Evolutionary conservation across 2,113 vertebrate genomes (phyloP).

Genomic region (Nicator chloris): DNA sequence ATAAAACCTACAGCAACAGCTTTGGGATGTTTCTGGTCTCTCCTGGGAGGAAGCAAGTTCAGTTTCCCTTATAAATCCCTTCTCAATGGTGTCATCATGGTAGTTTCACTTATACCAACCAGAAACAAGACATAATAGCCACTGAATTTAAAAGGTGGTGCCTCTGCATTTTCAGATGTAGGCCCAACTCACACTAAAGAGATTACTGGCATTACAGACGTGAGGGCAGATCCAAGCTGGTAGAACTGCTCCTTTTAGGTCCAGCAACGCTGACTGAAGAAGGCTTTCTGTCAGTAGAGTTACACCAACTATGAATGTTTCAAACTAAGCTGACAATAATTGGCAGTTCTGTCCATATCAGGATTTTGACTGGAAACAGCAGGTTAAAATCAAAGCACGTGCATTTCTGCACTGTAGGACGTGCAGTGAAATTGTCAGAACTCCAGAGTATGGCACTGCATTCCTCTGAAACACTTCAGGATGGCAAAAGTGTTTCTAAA

Average conservation of each 20-base stretch:
- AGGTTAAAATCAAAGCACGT: neutral
- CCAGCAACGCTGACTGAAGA: neutral
- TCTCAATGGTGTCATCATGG: neutral
- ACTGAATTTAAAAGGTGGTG: neutral
- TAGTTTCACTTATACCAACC: neutral
- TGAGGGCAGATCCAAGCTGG: neutral
- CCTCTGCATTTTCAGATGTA: neutral
- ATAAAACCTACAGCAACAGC: neutral
- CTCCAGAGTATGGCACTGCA: neutral
- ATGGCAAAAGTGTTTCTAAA: neutral
- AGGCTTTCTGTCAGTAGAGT: neutral
- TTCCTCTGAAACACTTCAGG: neutral
- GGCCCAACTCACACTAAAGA: neutral
- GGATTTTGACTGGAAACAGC: neutral
- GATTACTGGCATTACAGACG: neutral
- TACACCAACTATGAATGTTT: neutral
- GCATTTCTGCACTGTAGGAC: neutral
- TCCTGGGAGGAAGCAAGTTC: neutral
- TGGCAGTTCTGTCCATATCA: neutral
- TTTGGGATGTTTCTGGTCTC: neutral
- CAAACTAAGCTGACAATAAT: neutral
- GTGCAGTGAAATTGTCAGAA: neutral
- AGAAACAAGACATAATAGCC: neutral
- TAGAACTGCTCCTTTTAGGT: neutral
- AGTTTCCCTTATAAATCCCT: neutral